Percentiles rank a stretch among this genome's conserved stretches.
These are phyloP conservation scores for Glaucidium brasilianum DNA, from an alignment of 2,113 vertebrate genomes.

Conservation along the genomic window DNA sequence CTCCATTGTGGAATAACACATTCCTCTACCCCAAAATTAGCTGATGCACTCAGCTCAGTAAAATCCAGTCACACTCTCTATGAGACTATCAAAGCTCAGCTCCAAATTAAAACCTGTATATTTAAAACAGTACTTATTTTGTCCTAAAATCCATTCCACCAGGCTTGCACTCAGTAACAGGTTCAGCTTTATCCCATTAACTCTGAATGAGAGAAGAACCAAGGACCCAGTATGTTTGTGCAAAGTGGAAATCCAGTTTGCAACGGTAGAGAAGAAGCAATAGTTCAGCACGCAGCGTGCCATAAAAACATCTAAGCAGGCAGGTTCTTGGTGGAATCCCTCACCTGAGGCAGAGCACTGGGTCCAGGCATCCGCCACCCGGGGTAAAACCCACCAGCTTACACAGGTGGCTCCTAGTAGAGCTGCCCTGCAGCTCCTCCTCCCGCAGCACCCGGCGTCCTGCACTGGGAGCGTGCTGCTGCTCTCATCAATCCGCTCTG, in stretches of 20 bases:
- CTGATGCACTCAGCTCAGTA: background rate
- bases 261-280: background rate
- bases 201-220: background rate
- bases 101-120: background rate
- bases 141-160: background rate
- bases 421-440: background rate
- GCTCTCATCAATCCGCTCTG: background rate
- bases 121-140: background rate
- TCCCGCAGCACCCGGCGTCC: too few relatives aligned
- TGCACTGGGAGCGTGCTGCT: background rate
- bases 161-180: background rate
- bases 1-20: background rate
- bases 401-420: background rate
- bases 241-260: background rate
- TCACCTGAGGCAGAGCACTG: background rate
- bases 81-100: background rate
- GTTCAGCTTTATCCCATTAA: background rate
- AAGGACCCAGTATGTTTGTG: too few relatives aligned
- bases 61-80: background rate
- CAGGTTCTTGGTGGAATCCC: background rate
- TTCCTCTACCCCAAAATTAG: background rate
- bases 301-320: background rate
- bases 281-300: accelerated
- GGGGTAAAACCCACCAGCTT: background rate
- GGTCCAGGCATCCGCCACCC: background rate